Conservation (phyloP, 2,113 vertebrate genomes). For the Gnathonemus longibarbis region DNA sequence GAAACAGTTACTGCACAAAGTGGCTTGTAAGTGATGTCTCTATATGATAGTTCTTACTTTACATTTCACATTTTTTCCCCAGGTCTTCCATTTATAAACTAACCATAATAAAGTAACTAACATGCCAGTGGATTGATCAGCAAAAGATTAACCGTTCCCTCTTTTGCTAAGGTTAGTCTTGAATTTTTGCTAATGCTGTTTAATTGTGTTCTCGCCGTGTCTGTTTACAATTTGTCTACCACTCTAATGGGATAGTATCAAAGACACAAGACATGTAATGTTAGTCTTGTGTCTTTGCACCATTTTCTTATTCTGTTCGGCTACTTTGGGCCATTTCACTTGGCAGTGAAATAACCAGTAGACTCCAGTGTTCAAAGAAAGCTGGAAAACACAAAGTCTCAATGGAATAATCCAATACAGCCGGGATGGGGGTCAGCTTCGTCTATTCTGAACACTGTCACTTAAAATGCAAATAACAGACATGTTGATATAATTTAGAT, state of each 20-base stretch:
- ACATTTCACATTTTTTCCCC: background rate
- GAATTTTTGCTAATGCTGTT: background rate
- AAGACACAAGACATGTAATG: background rate
- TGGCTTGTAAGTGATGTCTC: slow-evolving; percentile 59
- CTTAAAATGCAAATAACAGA: background rate
- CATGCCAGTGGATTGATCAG: background rate
- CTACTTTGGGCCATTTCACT: too few relatives aligned
- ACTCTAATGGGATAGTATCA: background rate
- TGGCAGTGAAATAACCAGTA: too few relatives aligned
- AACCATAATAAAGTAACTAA: background rate
- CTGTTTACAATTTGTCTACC: background rate
- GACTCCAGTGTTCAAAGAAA: background rate
- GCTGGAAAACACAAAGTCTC: background rate
- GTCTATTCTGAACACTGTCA: background rate
- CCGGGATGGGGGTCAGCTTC: background rate
- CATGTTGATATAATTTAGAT: background rate
- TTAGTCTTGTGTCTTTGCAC: too few relatives aligned
- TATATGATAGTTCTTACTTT: slow-evolving; percentile 35
- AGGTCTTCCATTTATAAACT: background rate
- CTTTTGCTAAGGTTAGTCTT: background rate
- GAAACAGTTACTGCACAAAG: slow-evolving; percentile 40
- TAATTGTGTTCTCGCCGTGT: background rate
- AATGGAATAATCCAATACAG: background rate
- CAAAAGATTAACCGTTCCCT: background rate
- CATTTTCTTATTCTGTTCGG: too few relatives aligned